Percentiles rank a stretch among this genome's conserved stretches.
Evolutionary conservation across 1,140 invertebrate species (phyloP).

Genomic region (Anthonomus grandis): DNA sequence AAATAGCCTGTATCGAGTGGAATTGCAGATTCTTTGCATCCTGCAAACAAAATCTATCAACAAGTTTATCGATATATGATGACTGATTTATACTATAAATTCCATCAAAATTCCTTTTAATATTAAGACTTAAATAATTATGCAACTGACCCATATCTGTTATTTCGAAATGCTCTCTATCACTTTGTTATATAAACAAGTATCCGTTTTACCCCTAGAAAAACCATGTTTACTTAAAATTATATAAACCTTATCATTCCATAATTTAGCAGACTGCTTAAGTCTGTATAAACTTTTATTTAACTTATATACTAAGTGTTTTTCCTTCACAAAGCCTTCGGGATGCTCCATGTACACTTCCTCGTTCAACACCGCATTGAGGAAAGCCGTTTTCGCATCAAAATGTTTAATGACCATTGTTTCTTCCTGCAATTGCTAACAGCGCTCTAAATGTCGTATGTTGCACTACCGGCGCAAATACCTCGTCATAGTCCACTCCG

Average conservation of each 20-base stretch:
- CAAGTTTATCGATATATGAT: neutral
- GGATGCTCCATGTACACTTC: conserved; percentile 29
- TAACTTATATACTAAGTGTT: conserved; percentile 11
- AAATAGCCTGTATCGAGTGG: neutral
- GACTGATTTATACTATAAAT: neutral
- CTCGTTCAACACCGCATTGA: conserved; percentile 24
- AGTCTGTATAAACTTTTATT: conserved; percentile 41
- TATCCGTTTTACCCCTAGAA: neutral
- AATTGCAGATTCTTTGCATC: neutral
- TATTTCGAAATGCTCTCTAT: neutral
- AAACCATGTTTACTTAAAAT: neutral
- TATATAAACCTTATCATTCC: conserved; percentile 30
- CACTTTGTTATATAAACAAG: neutral
- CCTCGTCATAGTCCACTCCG: conserved; percentile 45
- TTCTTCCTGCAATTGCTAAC: conserved; percentile 8
- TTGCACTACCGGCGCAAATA: conserved; percentile 37
- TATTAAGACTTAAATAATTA: neutral
- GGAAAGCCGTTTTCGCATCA: too few species aligned
- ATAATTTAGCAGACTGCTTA: conserved; percentile 37
- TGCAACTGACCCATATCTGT: too few species aligned
- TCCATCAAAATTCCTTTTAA: neutral
- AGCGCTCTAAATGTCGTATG: conserved; percentile 17
- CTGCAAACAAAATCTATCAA: neutral
- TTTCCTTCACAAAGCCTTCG: conserved; percentile 7
- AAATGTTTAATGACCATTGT: conserved; percentile 17